A percentile compares a stretch with the other conserved stretches of the same genome.
These are phyloP conservation scores for Dallia pectoralis DNA, from an alignment of 2,797 vertebrate genomes.

Conservation along the genomic window DNA sequence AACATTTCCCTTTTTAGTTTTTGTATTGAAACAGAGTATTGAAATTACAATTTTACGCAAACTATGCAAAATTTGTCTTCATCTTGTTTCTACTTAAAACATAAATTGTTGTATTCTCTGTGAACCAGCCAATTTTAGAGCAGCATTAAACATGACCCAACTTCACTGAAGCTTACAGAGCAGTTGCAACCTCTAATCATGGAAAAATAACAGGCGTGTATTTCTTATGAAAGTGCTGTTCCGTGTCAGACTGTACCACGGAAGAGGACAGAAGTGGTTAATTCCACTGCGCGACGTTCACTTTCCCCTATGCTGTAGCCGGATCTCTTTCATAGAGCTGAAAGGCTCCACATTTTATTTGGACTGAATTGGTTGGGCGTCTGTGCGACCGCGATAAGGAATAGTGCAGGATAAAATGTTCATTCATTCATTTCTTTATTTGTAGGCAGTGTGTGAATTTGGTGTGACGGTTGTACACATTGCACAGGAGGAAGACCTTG, in stretches of 20 bases:
- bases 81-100: conserved; percentile 27
- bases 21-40: conserved; percentile 12
- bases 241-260: conserved; percentile 38
- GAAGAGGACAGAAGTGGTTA: conserved; percentile 34
- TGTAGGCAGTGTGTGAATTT: conserved; percentile 50
- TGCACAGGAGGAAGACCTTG: conserved; percentile 11
- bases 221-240: conserved; percentile 52
- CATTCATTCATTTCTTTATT: conserved; percentile 60
- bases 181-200: conserved; percentile 37
- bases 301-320: conserved; percentile 49
- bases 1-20: conserved; percentile 12
- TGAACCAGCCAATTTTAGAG: conserved; percentile 42
- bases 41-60: conserved; percentile 8
- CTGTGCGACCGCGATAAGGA: conserved; percentile 67
- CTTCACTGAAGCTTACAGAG: conserved; percentile 36
- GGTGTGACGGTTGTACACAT: conserved; percentile 37
- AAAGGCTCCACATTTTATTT: conserved; percentile 63
- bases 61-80: conserved; percentile 33
- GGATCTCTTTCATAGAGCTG: conserved; percentile 47
- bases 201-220: conserved; percentile 47
- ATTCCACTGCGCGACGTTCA: conserved; percentile 46
- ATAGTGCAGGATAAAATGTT: conserved; percentile 62
- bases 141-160: conserved; percentile 47
- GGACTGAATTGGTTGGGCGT: conserved; percentile 70
- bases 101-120: conserved; percentile 32